Evolutionary conservation across 2,113 vertebrate species (phyloP), one percentile per base, ranked within the genome.

Genomic region (Protobothrops mucrosquamatus): DNA sequence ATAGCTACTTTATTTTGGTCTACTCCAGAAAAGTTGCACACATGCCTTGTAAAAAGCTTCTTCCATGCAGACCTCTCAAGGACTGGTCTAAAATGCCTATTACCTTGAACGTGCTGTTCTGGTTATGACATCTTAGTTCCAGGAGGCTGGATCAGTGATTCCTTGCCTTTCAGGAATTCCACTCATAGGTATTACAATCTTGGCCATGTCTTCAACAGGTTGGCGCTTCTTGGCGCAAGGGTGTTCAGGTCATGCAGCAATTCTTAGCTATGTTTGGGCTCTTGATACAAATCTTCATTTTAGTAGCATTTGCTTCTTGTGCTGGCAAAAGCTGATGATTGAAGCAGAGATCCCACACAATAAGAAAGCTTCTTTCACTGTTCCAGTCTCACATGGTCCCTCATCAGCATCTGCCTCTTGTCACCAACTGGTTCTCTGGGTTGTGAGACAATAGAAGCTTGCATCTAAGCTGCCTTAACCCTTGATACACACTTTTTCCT

Each of bases 371-470:
- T 94, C 94, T 97, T 97, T 97, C 96, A 97, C 95, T 87, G 92
- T 94, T 94, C 91, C 0, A 0, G 90, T 95, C 96, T 96, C 96
- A 97, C 96, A 97, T 97, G 96, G 94, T 97, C 94, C 94, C 95
- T 97, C 96, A 96, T 96, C 95, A 97, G 96, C 97, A 97, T 97
- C 96, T 96, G 96, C 94, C 96, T 97, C 96, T 97, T 97, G 97
- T 97, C 97, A 97, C 97, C 96, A 97, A 97, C 96, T 97, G 97
- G 95, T 95, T 97, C 96, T 96, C 95, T 94, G 87, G 94, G 92
- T 96, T 93, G 94, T 54, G 20, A 85, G 51, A 93, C 92, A 93
- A 93, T 93, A 64, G 92, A 93, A 43, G 81, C 81, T 93, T 93
- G 48, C 89, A 26, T 93, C 92, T 90, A 90, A 85, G 56, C 89